These are phyloP conservation scores for Toxonevra muliebris DNA, from an alignment of 2,888 invertebrate species.

Conservation along the genomic window DNA sequence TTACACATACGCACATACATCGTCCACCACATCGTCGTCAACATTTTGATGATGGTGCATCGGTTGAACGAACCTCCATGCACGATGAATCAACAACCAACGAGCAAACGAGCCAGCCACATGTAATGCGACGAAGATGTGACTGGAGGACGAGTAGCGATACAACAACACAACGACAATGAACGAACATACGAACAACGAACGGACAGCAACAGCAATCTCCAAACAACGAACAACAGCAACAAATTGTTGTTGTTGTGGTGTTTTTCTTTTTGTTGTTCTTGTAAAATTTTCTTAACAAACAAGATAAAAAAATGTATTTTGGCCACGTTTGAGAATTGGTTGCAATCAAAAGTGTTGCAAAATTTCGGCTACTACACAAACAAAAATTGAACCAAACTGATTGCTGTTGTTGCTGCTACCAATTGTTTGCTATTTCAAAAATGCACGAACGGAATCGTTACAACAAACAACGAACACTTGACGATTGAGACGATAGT, in stretches of 20 bases:
- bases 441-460: no score
- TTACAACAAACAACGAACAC: no score
- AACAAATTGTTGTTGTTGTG: neutral
- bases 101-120: constrained; percentile 21
- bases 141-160: neutral
- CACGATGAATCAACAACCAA: constrained; percentile 33
- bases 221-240: constrained; percentile 11
- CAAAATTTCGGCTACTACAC: no score
- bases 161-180: constrained; percentile 21
- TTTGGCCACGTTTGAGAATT: no score
- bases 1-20: constrained; percentile 28
- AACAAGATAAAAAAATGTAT: no score
- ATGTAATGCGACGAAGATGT: constrained; percentile 26
- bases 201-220: constrained; percentile 15
- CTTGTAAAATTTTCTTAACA: no score
- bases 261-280: no score
- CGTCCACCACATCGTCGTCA: constrained; percentile 20
- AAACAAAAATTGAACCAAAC: no score
- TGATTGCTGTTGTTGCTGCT: no score
- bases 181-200: constrained; percentile 12
- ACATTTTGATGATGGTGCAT: constrained; percentile 26
- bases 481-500: no score
- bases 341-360: no score
- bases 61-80: constrained; percentile 42
- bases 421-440: no score